Base-by-base conservation (phyloP, 1,140 invertebrate species). In the Lordiphosa clarofinis region DNA sequence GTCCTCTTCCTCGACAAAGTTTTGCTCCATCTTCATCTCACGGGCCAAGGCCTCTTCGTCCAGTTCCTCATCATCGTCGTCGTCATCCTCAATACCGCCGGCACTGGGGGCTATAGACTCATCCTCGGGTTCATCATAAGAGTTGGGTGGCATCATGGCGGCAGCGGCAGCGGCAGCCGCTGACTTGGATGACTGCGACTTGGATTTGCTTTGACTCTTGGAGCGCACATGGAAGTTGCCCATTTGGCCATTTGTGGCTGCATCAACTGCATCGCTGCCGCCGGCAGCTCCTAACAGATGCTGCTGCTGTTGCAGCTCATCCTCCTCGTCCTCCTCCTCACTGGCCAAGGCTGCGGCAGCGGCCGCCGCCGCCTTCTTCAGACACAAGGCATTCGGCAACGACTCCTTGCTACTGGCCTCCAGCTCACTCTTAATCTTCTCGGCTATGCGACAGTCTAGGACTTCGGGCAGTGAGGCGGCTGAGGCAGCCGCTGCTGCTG, bases 371-470 rank as follows among this genome's bases (percentile, higher is more conserved):
- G 62, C 76, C 46, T 88, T 88, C 5, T 88, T 88, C 1, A 88
- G 63, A 60, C 87, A 88, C 10, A 88, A 52, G 8, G 87, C 87
- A 63, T 46, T 84, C 1, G 73, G 68, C 19, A 84, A 61, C 1
- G 82, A 57, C 43, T 79, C 67, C 55, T 82, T 75, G 65, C 72
- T 69, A n/a, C 69, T 75, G 3, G 82, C 82, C 65, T 89, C 88
- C 56, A 89, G 47, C n/a, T 89, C 88, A 57, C 86, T 89, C 43
- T 89, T 89, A 56, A 89, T 89, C 59, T 89, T 89, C 61, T 89
- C 88, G 4, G 88, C 88, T 2, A 89, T 89, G 56, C 88, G 76
- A 24, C 88, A 89, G 40, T 89, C 88, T 0, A 89, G 63, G 11
- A 89, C 87, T 53, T 89, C 88, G n/a, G 88, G 86, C 38, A 89